These are phyloP conservation scores for Coracopsis vasa DNA, from an alignment of 2,113 vertebrate species.

Conservation along the genomic window DNA sequence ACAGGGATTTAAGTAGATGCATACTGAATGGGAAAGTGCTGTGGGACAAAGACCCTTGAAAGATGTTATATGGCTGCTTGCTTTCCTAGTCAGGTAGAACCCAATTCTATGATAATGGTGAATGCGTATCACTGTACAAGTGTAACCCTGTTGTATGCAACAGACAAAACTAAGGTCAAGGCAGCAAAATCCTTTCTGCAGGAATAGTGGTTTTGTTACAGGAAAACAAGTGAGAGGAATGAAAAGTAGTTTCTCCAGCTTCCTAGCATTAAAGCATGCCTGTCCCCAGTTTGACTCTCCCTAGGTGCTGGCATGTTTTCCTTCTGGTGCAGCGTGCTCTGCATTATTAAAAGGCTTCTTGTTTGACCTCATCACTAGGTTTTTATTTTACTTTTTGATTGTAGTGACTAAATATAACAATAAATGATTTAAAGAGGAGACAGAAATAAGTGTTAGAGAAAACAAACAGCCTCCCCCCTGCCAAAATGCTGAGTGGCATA, in stretches of 20 bases:
- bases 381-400: conserved; percentile 55
- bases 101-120: not conserved
- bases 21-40: not conserved
- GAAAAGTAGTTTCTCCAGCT: not conserved
- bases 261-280: not conserved
- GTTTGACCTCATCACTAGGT: conserved; percentile 57
- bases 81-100: not conserved
- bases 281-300: conserved; percentile 25
- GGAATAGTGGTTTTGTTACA: not conserved
- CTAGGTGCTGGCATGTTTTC: conserved; percentile 17
- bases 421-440: conserved; percentile 59
- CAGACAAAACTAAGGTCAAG: not conserved
- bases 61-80: not conserved
- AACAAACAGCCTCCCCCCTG: conserved; percentile 50
- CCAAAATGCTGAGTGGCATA: conserved; percentile 36
- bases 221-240: not conserved
- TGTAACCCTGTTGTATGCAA: not conserved
- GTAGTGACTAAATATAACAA: conserved; percentile 66
- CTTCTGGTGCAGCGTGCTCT: not conserved
- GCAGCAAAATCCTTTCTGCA: not conserved
- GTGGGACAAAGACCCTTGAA: not conserved
- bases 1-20: not conserved
- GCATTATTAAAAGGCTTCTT: conserved; percentile 49
- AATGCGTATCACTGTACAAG: not conserved
- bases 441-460: conserved; percentile 53